Evolutionary conservation across 53 echinoderm and acorn worm genomes (phyloP), one percentile per base, ranked within the genome.

Genomic region (Stichopus horrens): DNA sequence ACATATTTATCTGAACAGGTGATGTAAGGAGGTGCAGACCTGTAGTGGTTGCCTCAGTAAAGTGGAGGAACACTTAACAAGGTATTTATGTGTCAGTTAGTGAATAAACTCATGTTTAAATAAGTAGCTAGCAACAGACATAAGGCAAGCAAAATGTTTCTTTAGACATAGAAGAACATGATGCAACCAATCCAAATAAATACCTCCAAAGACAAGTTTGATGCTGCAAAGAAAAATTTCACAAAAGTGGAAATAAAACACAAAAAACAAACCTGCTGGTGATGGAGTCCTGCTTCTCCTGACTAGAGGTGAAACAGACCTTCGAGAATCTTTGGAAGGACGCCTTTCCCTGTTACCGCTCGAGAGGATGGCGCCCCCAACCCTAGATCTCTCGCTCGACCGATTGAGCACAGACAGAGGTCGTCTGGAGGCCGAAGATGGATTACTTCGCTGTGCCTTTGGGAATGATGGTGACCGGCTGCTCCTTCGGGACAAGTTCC

Each of bases 251-350:
- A 63, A 60, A 9, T 14, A 63, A 63, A 63, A 60, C 9, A 0
- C 5, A 3, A 71, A 71, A 71, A 67, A 51, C 86, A 19, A 77
- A 97, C 97, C 97, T 93, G 93, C 91, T 58, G 97, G 97, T 16
- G 97, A 97, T 66, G 95, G 92, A 21, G 94, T 92, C 63, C 96
- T 83, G 79, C 86, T 89, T 83, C 96, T 93, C 68, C 93, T 90
- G 5, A 86, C 88, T 37, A 93, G 85, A 20, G 94, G 84, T 21
- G 96, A 91, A 10, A 83, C 76, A 18, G 94, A 89, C 82, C 90
- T 75, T 20, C 91, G 81, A 74, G 92, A 88, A 54, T 89, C 92
- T 54, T 92, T 92, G 9, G 94, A 94, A 5, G 79, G 58, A 53
- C 92, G 91, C 88, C 95, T 90, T 79, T 93, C 92, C 53, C 95